phyloP scores from a whole-genome alignment of 2,797 vertebrate genomes.

The Manis crassicaudata region DNA sequence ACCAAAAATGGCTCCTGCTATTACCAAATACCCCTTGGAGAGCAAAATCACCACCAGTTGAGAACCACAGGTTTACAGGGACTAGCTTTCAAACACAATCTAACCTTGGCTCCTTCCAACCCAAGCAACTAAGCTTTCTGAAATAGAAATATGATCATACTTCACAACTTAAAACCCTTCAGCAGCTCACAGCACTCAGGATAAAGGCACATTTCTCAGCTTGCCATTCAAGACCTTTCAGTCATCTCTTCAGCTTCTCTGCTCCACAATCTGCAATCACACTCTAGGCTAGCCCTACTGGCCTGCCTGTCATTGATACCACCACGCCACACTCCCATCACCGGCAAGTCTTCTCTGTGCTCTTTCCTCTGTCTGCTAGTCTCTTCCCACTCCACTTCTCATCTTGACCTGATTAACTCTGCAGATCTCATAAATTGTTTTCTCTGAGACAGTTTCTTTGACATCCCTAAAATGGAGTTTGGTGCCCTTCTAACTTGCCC shows the following conservation, averaged over 20 bases:
- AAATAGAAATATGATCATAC: not conserved
- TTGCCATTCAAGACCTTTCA: not conserved
- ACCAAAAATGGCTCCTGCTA: not conserved
- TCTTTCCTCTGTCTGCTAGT: not conserved
- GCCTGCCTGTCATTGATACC: not conserved
- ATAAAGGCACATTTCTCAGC: not conserved
- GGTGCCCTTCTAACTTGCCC: not conserved
- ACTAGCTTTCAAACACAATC: not conserved
- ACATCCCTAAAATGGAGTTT: not conserved
- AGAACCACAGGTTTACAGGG: not conserved
- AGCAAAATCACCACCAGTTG: not conserved
- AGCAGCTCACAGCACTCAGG: not conserved
- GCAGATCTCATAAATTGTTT: not conserved
- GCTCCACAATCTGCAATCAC: not conserved
- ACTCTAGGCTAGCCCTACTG: not conserved
- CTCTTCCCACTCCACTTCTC: not conserved
- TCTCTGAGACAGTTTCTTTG: not conserved
- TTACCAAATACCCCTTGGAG: not conserved
- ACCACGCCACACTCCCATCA: too few species aligned
- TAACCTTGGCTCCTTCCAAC: not conserved
- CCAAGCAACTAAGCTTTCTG: not conserved
- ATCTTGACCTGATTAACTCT: not conserved
- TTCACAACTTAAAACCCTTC: not conserved
- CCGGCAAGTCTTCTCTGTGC: not conserved
- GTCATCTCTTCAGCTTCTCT: not conserved